Conservation (phyloP, 2,113 vertebrate species). For the Pantherophis guttatus region DNA sequence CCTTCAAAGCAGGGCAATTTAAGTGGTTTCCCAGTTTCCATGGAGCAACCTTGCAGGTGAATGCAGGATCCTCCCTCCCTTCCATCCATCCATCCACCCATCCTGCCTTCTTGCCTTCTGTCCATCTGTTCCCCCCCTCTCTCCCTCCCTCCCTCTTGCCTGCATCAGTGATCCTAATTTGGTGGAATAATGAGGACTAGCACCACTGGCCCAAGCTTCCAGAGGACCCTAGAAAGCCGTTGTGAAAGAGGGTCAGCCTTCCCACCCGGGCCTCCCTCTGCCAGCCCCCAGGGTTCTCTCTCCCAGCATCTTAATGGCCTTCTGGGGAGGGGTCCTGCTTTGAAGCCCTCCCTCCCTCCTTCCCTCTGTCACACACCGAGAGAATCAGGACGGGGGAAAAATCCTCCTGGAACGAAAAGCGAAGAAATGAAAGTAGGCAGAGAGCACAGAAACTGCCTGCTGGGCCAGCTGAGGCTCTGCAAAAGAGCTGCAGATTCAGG, state of each 20-base stretch:
- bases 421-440: constrained; percentile 40
- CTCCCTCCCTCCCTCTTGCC: no score
- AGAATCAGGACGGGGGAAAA: constrained; percentile 41
- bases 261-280: fast-evolving
- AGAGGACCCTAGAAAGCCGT: neutral
- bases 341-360: constrained; percentile 22
- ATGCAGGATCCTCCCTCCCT: neutral
- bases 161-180: neutral
- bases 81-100: no score
- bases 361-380: constrained; percentile 61
- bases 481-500: no score
- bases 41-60: neutral
- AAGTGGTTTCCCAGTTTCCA: neutral
- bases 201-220: neutral
- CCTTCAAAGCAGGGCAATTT: no score
- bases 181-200: neutral
- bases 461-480: no score
- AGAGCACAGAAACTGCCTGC: no score
- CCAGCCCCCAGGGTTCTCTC: neutral
- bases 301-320: fast-evolving
- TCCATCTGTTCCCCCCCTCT: no score
- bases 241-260: no score
- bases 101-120: neutral
- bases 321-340: constrained; percentile 21
- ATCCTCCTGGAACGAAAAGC: constrained; percentile 48